A percentile compares a stretch with the other conserved stretches of the same genome.
phyloP scores from a whole-genome alignment of 2,797 vertebrate species.

The Leptatherina wallacei region DNA sequence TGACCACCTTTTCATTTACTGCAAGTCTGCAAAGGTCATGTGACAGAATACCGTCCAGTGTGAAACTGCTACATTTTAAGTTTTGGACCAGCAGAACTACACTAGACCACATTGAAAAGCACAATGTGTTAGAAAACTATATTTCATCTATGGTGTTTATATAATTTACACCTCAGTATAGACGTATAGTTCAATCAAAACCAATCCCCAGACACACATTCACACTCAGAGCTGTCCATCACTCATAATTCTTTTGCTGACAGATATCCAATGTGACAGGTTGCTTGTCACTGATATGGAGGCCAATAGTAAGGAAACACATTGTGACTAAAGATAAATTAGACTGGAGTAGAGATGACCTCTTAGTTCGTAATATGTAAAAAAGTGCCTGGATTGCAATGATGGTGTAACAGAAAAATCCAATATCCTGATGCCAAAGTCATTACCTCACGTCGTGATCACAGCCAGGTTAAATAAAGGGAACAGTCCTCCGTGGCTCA shows the following conservation, averaged over 20 bases:
- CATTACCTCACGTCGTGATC: background rate
- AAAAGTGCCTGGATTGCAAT: conserved; percentile 1
- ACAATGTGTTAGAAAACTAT: background rate
- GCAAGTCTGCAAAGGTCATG: too few relatives aligned
- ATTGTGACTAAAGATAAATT: conserved; percentile 32
- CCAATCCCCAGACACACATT: background rate
- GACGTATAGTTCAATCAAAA: background rate
- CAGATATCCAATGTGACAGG: conserved; percentile 42
- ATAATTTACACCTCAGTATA: background rate
- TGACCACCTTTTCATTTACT: too few relatives aligned
- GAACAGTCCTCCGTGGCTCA: background rate
- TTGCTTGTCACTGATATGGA: conserved; percentile 30
- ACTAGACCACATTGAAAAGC: background rate
- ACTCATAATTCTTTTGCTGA: conserved; percentile 24
- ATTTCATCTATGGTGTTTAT: background rate
- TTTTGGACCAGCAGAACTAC: background rate
- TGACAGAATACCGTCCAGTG: too few relatives aligned
- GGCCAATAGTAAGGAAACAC: conserved; percentile 29
- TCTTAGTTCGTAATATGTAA: conserved; percentile 16
- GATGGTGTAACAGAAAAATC: background rate
- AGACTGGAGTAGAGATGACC: conserved; percentile 26
- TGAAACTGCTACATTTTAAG: background rate
- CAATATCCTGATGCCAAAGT: background rate
- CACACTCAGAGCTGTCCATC: conserved; percentile 20
- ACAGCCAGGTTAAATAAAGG: background rate